phyloP scores from a whole-genome alignment of 1,140 invertebrate genomes.

The Lordiphosa stackelbergi region DNA sequence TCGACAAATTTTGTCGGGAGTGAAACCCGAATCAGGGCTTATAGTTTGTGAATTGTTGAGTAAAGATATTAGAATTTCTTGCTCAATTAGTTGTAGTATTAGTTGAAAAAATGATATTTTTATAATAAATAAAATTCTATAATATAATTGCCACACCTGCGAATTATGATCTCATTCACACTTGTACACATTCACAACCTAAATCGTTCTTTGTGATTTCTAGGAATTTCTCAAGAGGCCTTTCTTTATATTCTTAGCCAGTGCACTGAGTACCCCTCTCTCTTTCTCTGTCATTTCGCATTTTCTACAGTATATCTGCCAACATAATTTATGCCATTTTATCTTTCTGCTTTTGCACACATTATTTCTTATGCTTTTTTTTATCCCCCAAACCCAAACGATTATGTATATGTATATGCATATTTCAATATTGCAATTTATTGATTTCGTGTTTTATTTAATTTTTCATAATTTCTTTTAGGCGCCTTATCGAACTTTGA shows the following conservation, averaged over 20 bases:
- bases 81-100: no score
- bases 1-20: no score
- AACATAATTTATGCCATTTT: slow-evolving; percentile 34
- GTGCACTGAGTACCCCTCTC: neutral
- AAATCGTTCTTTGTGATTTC: neutral
- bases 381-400: slow-evolving; percentile 10
- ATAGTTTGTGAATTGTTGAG: no score
- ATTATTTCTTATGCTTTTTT: slow-evolving; percentile 5
- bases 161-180: no score
- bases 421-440: slow-evolving; percentile 69
- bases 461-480: slow-evolving; percentile 45
- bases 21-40: no score
- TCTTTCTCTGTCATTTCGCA: neutral
- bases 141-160: no score
- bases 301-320: slow-evolving; percentile 16
- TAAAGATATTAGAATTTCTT: no score
- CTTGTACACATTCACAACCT: no score
- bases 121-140: no score
- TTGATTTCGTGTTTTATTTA: slow-evolving; percentile 65
- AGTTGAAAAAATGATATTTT: no score
- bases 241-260: neutral
- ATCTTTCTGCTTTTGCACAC: slow-evolving; percentile 3
- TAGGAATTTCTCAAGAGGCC: slow-evolving; percentile 12
- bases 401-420: slow-evolving; percentile 32
- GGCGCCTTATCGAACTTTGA: slow-evolving; percentile 37